Conservation (phyloP, 23 tunicate species). For the Halocynthia aurantium region DNA sequence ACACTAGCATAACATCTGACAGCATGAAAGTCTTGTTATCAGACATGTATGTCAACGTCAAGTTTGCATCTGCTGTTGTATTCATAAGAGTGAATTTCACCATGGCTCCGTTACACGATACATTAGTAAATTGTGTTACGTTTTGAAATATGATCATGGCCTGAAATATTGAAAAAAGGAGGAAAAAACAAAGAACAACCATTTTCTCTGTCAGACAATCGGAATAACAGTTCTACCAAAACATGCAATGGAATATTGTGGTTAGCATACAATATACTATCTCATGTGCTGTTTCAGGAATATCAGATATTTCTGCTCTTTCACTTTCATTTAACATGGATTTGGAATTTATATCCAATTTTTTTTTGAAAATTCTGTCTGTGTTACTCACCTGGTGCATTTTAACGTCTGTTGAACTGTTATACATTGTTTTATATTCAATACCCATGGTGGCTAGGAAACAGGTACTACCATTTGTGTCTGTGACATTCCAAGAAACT, state of each 20-base stretch:
- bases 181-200: too few species aligned
- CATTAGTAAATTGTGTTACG: not conserved
- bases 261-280: too few species aligned
- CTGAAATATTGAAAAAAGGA: not conserved
- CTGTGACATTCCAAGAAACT: slow-evolving; percentile 30
- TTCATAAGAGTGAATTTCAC: not conserved
- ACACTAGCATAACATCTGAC: slow-evolving; percentile 26
- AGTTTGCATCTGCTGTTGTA: slow-evolving; percentile 1
- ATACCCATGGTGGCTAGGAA: slow-evolving; percentile 55
- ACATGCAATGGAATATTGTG: too few species aligned
- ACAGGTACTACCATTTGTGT: slow-evolving; percentile 21
- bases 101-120: not conserved
- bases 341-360: too few species aligned
- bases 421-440: slow-evolving; percentile 43
- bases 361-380: too few species aligned
- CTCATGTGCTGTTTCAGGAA: too few species aligned
- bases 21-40: slow-evolving; percentile 4
- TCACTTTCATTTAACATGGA: too few species aligned
- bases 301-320: too few species aligned
- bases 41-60: slow-evolving; percentile 18
- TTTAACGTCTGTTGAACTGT: not conserved
- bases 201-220: too few species aligned
- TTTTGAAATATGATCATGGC: not conserved
- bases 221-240: too few species aligned
- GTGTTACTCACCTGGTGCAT: not conserved